Evolutionary conservation across 2,888 invertebrate species (phyloP).

Genomic region (Patella pellucida): DNA sequence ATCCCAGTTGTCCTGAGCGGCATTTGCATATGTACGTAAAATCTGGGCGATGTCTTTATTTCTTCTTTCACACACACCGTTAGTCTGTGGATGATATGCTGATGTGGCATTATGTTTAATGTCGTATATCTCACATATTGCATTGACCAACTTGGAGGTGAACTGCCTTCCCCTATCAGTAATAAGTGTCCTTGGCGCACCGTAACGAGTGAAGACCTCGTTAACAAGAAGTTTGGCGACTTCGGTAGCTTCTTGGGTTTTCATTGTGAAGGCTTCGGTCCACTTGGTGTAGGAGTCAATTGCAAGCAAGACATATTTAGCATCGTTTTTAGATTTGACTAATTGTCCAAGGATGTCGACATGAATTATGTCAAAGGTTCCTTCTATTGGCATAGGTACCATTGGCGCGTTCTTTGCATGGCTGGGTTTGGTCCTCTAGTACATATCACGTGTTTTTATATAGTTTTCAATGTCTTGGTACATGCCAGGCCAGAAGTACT

Average conservation of each 20-base stretch:
- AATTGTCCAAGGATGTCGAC: slow-evolving; percentile 29
- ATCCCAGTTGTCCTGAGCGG: slow-evolving; percentile 3
- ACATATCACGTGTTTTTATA: slow-evolving; percentile 25
- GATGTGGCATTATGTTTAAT: slow-evolving; percentile 10
- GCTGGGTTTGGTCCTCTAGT: slow-evolving; percentile 25
- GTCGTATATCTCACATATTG: slow-evolving; percentile 16
- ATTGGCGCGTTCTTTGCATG: slow-evolving; percentile 28
- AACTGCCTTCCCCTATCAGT: slow-evolving; percentile 36
- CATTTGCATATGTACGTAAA: slow-evolving; percentile 8
- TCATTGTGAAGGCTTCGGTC: slow-evolving; percentile 21
- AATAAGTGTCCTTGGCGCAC: too few species aligned
- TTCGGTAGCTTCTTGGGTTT: slow-evolving; percentile 18
- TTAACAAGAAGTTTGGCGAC: slow-evolving; percentile 15
- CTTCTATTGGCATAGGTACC: slow-evolving; percentile 27
- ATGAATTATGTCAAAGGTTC: slow-evolving; percentile 21
- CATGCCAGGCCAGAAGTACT: slow-evolving; percentile 32
- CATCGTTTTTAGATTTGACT: slow-evolving; percentile 5
- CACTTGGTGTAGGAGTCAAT: slow-evolving; percentile 14
- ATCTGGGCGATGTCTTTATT: slow-evolving; percentile 14
- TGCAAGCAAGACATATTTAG: slow-evolving; percentile 11
- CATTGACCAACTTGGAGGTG: slow-evolving; percentile 25
- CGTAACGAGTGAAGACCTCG: slow-evolving; percentile 27
- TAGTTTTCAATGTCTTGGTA: slow-evolving; percentile 27
- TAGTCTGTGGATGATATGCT: slow-evolving; percentile 17
- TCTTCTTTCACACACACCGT: slow-evolving; percentile 20